These are phyloP conservation scores for Orgyia antiqua DNA, from an alignment of 2,888 invertebrate species.

Conservation along the genomic window DNA sequence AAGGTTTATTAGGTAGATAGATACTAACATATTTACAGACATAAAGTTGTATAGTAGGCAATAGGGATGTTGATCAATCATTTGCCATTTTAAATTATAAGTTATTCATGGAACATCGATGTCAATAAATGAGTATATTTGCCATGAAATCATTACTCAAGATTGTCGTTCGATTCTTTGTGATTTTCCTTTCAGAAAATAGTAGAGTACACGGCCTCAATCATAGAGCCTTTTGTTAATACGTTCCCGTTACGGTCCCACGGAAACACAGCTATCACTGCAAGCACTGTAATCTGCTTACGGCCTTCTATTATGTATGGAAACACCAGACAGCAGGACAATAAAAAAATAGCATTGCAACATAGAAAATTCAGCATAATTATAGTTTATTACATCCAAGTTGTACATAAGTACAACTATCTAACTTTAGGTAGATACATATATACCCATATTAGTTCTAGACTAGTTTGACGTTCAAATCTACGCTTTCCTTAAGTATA, in stretches of 20 bases:
- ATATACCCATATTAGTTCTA: no score
- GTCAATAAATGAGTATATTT: slow-evolving; percentile 12
- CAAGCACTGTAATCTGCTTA: slow-evolving; percentile 52
- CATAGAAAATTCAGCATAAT: slow-evolving; percentile 61
- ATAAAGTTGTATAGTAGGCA: no score
- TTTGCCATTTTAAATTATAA: no score
- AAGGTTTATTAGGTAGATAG: no score
- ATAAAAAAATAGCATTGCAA: slow-evolving; percentile 57
- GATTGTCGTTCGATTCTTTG: slow-evolving; percentile 41
- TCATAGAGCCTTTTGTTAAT: slow-evolving; percentile 57
- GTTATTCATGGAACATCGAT: no score
- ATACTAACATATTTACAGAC: no score
- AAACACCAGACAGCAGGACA: slow-evolving; percentile 53
- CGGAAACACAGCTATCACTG: slow-evolving; percentile 56
- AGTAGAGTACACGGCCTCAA: slow-evolving; percentile 34
- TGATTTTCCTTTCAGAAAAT: slow-evolving; percentile 52
- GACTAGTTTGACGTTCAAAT: no score
- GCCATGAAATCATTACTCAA: slow-evolving; percentile 21
- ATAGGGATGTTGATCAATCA: no score
- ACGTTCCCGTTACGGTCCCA: slow-evolving; percentile 54
- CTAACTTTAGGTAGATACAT: no score
- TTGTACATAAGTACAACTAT: slow-evolving; percentile 20
- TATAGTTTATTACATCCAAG: slow-evolving; percentile 45
- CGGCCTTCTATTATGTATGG: slow-evolving; percentile 57
- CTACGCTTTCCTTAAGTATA: no score